Evolutionary conservation across 1,140 invertebrate genomes (phyloP), one percentile per base, ranked within the genome.

Genomic region (Delia radicum): DNA sequence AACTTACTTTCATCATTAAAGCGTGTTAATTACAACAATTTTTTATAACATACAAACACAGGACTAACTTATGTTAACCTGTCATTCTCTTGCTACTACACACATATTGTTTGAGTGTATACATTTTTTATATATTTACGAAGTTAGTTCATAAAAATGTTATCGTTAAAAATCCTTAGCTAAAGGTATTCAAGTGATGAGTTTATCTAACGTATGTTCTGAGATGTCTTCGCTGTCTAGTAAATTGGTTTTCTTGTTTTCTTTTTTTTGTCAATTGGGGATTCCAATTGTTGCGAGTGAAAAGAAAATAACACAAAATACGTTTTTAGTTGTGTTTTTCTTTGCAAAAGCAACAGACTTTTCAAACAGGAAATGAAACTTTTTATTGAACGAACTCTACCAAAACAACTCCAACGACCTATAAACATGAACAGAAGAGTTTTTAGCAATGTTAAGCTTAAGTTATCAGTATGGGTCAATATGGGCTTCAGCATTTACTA

Each of bases 181-280:
- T 12, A 69, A 69, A 69, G 81, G 80, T 78, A 83, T 84, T 83
- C 82, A 84, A 82, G 82, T 84, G 83, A 84, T 84, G 82, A 84
- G 84, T 84, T 84, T 84, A 84, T 84, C 80, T 80, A 78, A 62
- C 74, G 82, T 83, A 78, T 83, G 81, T 77, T 77, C 65, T 37
- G 71, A 72, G 76, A 77, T 72, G 73, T 72, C 74, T 27, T 74
- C 65, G 73, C 74, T 83, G 82, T 83, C 83, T 82, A 80, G 80
- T 84, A 84, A 84, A 84, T 84, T 84, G 82, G 83, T 84, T 84
- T 84, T 84, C 82, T 83, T 84, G 84, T 84, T 84, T 48, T 55
- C n/a, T 55, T 55, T 18, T 21, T 21, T 55, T 10, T 21, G 5
- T 84, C 83, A 84, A 84, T 83, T 84, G 82, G 83, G 83, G 82